These are phyloP conservation scores for Tichodroma muraria DNA, from an alignment of 2,113 vertebrate genomes.

Conservation along the genomic window DNA sequence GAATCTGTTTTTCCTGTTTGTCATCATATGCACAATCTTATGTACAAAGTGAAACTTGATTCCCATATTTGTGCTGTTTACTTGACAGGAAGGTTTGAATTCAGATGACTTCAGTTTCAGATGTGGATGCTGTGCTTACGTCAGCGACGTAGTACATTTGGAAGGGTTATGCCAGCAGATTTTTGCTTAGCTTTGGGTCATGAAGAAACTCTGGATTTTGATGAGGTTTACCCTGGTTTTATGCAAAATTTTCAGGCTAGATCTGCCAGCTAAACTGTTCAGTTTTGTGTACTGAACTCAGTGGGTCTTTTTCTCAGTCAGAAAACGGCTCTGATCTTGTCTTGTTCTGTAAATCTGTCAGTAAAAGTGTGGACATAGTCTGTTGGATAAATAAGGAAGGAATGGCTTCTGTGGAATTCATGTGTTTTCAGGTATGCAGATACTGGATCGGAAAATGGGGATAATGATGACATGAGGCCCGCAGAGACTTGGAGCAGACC, in stretches of 20 bases:
- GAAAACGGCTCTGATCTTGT: not conserved
- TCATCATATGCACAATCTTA: not conserved
- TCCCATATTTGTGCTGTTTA: not conserved
- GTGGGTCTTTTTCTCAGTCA: not conserved
- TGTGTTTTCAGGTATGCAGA: not conserved
- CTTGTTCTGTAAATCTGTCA: not conserved
- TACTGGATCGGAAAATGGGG: not conserved
- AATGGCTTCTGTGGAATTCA: not conserved
- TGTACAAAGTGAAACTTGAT: not conserved
- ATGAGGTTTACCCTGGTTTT: not conserved
- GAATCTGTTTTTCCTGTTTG: not conserved
- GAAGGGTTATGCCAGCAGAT: not conserved
- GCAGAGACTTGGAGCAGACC: not conserved
- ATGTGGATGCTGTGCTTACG: not conserved
- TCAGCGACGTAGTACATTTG: not conserved
- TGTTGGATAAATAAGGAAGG: not conserved
- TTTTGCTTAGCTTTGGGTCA: not conserved
- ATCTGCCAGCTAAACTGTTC: not conserved
- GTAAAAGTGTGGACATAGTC: not conserved
- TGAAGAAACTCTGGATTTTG: not conserved
- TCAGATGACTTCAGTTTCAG: not conserved
- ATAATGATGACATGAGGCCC: not conserved
- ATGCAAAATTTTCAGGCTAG: not conserved
- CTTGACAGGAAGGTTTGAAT: not conserved
- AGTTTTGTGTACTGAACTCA: not conserved